A percentile compares a stretch with the other conserved stretches of the same genome.
Conservation (phyloP, 2,113 vertebrate species). For the Carettochelys insculpta region DNA sequence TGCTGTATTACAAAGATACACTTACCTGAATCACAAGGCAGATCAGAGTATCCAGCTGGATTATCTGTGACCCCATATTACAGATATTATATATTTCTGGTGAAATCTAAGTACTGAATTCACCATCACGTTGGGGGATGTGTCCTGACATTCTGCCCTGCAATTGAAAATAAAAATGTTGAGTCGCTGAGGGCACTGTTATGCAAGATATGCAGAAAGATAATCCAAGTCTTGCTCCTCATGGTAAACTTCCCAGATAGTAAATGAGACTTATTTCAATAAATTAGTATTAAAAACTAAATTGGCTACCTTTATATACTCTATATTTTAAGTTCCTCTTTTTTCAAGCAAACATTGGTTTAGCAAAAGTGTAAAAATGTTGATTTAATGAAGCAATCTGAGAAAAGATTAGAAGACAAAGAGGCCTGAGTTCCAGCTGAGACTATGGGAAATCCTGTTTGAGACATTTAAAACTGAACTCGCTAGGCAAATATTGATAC, state of each 20-base stretch:
- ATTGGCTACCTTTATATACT: conserved; percentile 1
- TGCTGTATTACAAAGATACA: background rate
- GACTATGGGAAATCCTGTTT: background rate
- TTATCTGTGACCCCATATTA: background rate
- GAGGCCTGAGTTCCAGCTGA: background rate
- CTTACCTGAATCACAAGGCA: background rate
- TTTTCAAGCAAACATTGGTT: conserved; percentile 9
- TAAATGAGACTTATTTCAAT: conserved; percentile 24
- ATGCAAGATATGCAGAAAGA: background rate
- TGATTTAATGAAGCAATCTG: background rate
- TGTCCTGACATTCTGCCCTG: background rate
- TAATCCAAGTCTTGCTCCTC: conserved; percentile 1
- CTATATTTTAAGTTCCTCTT: conserved; percentile 32
- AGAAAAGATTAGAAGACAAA: background rate
- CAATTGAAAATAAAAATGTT: background rate
- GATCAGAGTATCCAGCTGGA: background rate
- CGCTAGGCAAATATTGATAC: background rate
- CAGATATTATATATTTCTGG: background rate
- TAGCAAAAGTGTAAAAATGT: background rate
- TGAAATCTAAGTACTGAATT: background rate
- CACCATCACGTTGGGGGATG: background rate
- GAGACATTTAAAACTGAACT: background rate
- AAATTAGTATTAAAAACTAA: conserved; percentile 51
- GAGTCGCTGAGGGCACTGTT: background rate
- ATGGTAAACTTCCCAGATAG: conserved; percentile 23